These are phyloP conservation scores for Galemys pyrenaicus DNA, from an alignment of 2,113 vertebrate species.

Conservation along the genomic window DNA sequence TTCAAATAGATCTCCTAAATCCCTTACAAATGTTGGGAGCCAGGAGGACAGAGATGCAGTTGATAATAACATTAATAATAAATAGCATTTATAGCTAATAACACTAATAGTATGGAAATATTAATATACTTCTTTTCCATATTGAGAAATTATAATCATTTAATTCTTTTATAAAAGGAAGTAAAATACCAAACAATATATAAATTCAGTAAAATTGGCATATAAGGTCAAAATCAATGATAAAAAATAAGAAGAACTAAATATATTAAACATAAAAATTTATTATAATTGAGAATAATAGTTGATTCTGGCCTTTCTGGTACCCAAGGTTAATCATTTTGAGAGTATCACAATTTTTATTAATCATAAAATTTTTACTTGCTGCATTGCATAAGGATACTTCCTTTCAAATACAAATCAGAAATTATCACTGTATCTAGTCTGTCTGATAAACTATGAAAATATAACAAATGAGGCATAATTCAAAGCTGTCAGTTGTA, in stretches of 20 bases:
- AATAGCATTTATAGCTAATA: background rate
- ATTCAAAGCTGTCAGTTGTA: background rate
- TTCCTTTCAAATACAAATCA: background rate
- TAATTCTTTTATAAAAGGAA: conserved; percentile 25
- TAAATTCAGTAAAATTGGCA: conserved; percentile 10
- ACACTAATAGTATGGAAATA: background rate
- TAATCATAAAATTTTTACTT: conserved; percentile 14
- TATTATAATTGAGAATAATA: background rate
- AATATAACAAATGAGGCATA: background rate
- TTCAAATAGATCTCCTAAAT: background rate
- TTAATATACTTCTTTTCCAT: background rate
- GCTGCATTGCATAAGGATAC: background rate
- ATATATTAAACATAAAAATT: background rate
- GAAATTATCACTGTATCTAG: background rate
- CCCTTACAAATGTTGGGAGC: background rate
- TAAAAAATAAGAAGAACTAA: background rate
- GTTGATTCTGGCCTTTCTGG: background rate
- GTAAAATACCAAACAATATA: background rate
- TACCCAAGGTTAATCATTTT: background rate
- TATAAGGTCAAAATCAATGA: background rate
- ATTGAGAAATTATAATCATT: conserved; percentile 28
- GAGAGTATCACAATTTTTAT: background rate
- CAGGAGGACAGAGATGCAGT: background rate
- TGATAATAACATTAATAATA: background rate
- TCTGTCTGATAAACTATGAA: background rate